Percentiles rank a stretch among this genome's conserved stretches.
Evolutionary conservation across 1,140 invertebrate genomes (phyloP).

Genomic region (Cryptotermes secundus): DNA sequence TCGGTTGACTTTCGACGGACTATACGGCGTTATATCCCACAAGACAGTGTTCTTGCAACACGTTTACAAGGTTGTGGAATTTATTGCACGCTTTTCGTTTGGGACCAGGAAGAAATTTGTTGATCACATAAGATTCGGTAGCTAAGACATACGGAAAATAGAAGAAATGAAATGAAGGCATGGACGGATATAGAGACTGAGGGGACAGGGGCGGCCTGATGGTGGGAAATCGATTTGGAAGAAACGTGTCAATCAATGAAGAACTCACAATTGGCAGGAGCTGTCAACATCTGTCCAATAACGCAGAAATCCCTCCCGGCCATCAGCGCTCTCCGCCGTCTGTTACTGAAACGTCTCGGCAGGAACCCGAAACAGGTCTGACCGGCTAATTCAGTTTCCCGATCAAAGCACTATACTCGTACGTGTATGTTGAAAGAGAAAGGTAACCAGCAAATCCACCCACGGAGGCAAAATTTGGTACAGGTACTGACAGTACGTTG

Average conservation of each 20-base stretch:
- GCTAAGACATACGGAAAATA: neutral
- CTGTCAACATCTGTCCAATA: slow-evolving; percentile 27
- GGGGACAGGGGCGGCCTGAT: neutral
- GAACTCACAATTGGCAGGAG: slow-evolving; percentile 17
- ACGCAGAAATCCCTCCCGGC: neutral
- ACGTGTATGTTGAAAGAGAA: too few relatives aligned
- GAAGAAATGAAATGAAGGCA: neutral
- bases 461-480: too few relatives aligned
- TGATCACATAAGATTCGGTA: too few relatives aligned
- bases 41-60: too few relatives aligned
- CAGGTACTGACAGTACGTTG: too few relatives aligned
- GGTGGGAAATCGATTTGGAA: slow-evolving; percentile 2
- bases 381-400: neutral
- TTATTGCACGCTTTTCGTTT: too few relatives aligned
- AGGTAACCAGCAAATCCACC: too few relatives aligned
- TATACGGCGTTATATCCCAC: too few relatives aligned
- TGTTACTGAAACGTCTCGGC: slow-evolving; percentile 3
- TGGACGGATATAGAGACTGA: neutral
- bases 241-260: slow-evolving; percentile 13
- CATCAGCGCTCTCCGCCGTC: neutral
- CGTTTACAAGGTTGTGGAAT: too few relatives aligned
- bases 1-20: too few relatives aligned
- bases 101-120: too few relatives aligned
- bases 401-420: too few relatives aligned
- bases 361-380: neutral